Conservation (phyloP, 2,888 invertebrate species). For the Rhopalosiphum nymphaeae region DNA sequence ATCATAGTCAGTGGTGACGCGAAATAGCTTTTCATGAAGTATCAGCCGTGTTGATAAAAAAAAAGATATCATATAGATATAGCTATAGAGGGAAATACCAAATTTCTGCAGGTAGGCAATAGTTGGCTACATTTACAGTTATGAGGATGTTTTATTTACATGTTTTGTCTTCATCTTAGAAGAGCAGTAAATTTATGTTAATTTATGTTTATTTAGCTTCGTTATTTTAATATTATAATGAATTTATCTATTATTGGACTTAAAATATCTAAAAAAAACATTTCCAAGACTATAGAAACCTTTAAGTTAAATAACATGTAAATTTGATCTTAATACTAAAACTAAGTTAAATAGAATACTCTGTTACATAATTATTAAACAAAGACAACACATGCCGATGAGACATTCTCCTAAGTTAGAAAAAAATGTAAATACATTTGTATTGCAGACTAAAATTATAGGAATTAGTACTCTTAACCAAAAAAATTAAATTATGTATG, state of each 20-base stretch:
- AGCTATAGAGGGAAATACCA: not conserved
- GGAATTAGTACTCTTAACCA: not conserved
- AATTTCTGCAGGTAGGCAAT: not conserved
- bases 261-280: not conserved
- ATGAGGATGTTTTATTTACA: not conserved
- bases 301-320: not conserved
- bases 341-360: not conserved
- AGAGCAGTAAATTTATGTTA: not conserved
- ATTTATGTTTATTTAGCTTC: not conserved
- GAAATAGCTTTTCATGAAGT: slow-evolving; percentile 12
- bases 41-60: not conserved
- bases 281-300: not conserved
- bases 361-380: not conserved
- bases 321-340: not conserved
- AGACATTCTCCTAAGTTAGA: not conserved
- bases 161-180: not conserved
- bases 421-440: not conserved
- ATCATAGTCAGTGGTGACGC: slow-evolving; percentile 21
- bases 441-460: not conserved
- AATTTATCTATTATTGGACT: not conserved
- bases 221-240: not conserved
- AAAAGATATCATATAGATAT: not conserved
- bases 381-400: not conserved
- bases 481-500: not conserved
- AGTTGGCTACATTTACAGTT: not conserved